Base-by-base conservation (phyloP, 2,113 vertebrate genomes). In the Xiphophorus hellerii region DNA sequence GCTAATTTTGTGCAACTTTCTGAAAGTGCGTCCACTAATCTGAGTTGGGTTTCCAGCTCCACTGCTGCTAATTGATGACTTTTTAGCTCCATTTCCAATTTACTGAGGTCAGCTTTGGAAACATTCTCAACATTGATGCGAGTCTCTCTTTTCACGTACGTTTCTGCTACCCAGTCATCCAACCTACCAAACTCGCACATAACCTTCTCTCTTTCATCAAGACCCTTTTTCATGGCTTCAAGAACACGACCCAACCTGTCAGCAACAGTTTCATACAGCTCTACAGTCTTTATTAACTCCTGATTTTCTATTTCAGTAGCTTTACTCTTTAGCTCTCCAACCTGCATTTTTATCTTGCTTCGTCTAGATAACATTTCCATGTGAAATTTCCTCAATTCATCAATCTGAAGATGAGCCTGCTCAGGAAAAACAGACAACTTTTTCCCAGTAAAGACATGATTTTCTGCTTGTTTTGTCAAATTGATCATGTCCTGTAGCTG, bases 401-500 rank as follows among this genome's bases (percentile, higher is more conserved):
- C 79, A 35, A 98, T 95, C 87, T 98, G 96, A 27, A 92, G 84
- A 11, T 88, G 77, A 69, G 96, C 92, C 78, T 95, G 92, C 20
- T 93, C 93, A 0, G 96, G 95, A 62, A 96, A 95, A 80, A 98
- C 95, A 25, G 96, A 91, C 44, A 94, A 81, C 64, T 90, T 93
- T 67, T 92, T 81, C 22, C 78, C 84, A 0, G 89, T 81, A 6
- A 80, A 83, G 5, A 94, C 84, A 66, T 89, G 82, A 66, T 74
- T 87, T 66, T 94, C 89, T 1, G 87, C 89, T 71, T 93, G 93
- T 77, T 95, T 96, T 25, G 93, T 92, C 96, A 96, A 97, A 1
- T 89, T 78, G 37, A 95, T 84, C 27, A 92, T 89, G 69, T 95
- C 94, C 78, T 92, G 93, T 2, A 97, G 78, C 44, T 85, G 91